Evolutionary conservation across 2,888 invertebrate genomes (phyloP).

Genomic region (Drosophila antonietae): DNA sequence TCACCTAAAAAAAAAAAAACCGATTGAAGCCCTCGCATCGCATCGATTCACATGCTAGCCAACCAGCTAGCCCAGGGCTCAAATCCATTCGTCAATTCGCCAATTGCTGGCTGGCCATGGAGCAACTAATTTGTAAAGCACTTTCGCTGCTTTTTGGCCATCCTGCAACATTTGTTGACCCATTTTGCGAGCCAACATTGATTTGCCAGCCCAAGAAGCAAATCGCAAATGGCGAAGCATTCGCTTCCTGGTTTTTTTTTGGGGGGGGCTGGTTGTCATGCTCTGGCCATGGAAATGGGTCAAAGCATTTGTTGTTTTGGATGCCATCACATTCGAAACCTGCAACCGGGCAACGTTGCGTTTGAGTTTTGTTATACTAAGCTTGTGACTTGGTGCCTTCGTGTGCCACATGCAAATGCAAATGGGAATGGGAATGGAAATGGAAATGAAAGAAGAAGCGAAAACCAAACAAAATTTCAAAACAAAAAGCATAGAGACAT

Average conservation of each 20-base stretch:
- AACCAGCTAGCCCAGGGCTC: conserved; percentile 24
- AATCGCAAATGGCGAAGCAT: conserved; percentile 29
- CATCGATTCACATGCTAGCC: conserved; percentile 20
- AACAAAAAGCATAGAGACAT: conserved; percentile 12
- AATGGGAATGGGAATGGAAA: conserved; percentile 14
- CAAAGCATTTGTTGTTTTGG: conserved; percentile 48
- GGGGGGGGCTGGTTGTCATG: conserved; percentile 34
- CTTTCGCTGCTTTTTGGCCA: conserved; percentile 37
- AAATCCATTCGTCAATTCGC: conserved; percentile 51
- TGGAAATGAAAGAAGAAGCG: not conserved
- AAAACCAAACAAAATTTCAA: conserved; percentile 8
- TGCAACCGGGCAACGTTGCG: conserved; percentile 53
- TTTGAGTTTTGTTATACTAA: conserved; percentile 44
- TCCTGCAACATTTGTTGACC: conserved; percentile 33
- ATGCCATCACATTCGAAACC: conserved; percentile 35
- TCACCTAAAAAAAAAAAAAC: conserved; percentile 34
- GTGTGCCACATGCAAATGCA: conserved; percentile 52
- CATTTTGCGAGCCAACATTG: conserved; percentile 19
- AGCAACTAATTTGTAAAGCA: conserved; percentile 29
- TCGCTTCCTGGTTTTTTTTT: conserved; percentile 29
- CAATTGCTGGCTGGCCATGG: conserved; percentile 12
- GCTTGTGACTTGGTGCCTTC: conserved; percentile 31
- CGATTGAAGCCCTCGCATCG: conserved; percentile 17
- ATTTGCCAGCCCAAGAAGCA: conserved; percentile 10
- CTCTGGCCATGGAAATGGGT: conserved; percentile 50